phyloP scores from a whole-genome alignment of 2,113 vertebrate genomes.

The Pampusana beccarii region DNA sequence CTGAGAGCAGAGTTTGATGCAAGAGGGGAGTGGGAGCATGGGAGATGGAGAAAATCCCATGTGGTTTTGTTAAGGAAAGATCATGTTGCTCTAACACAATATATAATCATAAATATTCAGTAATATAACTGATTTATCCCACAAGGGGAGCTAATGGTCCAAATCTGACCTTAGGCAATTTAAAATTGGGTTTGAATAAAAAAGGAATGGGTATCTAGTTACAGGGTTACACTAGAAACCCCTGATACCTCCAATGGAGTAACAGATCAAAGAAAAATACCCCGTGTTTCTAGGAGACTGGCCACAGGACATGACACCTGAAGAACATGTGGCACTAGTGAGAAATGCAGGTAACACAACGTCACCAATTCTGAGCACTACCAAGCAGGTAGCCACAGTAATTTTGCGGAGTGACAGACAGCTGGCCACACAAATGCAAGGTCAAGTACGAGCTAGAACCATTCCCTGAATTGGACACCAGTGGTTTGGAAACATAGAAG shows the following conservation, averaged over 20 bases:
- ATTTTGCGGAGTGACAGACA: neutral
- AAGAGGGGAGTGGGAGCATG: neutral
- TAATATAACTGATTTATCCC: neutral
- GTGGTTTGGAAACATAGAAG: neutral
- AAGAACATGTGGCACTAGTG: neutral
- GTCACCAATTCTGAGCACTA: neutral
- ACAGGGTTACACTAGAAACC: neutral
- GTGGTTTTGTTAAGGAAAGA: neutral
- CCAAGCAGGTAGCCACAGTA: neutral
- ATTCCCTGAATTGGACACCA: neutral
- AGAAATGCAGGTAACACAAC: neutral
- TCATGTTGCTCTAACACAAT: neutral
- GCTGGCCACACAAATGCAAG: neutral
- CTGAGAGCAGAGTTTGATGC: neutral
- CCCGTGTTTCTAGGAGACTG: neutral
- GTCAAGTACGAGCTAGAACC: neutral
- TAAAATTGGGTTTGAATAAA: neutral
- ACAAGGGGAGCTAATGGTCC: neutral
- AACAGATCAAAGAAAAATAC: neutral
- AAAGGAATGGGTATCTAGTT: neutral
- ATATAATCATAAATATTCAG: neutral
- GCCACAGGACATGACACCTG: neutral
- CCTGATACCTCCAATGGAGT: neutral
- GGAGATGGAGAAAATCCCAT: neutral
- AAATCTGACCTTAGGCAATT: neutral